These are phyloP conservation scores for Amiota communis DNA, from an alignment of 2,888 invertebrate species.

Conservation along the genomic window DNA sequence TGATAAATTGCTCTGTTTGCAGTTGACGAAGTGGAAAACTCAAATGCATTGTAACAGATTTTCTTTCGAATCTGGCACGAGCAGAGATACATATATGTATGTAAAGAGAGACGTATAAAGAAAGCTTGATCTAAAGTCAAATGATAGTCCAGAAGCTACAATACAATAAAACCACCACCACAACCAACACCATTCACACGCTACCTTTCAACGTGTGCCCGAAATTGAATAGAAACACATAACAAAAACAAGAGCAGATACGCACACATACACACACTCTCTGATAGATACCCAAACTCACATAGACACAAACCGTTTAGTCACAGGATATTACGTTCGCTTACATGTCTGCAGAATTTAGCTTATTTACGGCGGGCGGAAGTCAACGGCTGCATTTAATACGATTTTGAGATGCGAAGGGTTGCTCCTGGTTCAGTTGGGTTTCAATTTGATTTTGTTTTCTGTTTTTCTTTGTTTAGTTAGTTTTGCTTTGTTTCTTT, in stretches of 20 bases:
- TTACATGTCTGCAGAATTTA: conserved; percentile 59
- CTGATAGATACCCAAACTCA: background rate
- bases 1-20: conserved; percentile 66
- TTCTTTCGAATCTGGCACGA: conserved; percentile 49
- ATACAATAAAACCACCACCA: conserved; percentile 53
- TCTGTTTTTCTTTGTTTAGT: background rate
- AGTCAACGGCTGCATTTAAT: conserved; percentile 43
- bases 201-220: conserved; percentile 55
- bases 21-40: conserved; percentile 56
- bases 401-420: conserved; percentile 21
- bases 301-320: conserved; percentile 73
- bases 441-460: too few species aligned
- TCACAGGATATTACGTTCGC: conserved; percentile 74
- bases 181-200: conserved; percentile 33
- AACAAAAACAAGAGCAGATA: background rate
- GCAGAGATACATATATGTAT: conserved; percentile 36
- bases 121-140: background rate
- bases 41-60: conserved; percentile 67
- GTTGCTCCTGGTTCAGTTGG: background rate
- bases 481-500: background rate
- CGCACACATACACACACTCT: background rate
- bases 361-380: conserved; percentile 34
- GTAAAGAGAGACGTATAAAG: conserved; percentile 27
- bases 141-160: background rate
- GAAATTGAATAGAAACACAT: conserved; percentile 70